Evolutionary conservation across 2,113 vertebrate genomes (phyloP), one percentile per base, ranked within the genome.

Genomic region (Saguinus imperator): DNA sequence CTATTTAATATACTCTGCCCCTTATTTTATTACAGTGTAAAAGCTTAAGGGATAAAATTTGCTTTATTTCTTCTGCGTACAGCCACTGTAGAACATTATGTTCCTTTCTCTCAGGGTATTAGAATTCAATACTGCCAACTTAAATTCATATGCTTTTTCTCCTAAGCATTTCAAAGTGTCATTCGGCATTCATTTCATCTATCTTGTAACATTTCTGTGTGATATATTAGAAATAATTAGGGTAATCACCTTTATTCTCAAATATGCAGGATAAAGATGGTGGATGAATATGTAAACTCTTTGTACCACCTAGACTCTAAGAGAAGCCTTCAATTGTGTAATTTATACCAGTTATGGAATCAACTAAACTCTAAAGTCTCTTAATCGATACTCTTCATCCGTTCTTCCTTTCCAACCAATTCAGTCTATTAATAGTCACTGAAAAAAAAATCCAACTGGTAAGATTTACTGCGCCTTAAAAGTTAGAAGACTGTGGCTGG

Each of bases 51-150:
- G 32, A 40, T 87, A 70, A 70, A 90, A 64, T 64, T 17, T 66
- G 50, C 45, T 80, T 87, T 52, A 66, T 66, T 95, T 88, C 57
- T 70, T 79, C 35, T 48, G 76, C 84, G 57, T 50, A 16, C n/a
- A 94, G 76, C 70, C 72, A 61, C 25, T 0, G 16, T 11, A 58
- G 76, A 68, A 52, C 48, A 43, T 27, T 84, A 29, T 43, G 40
- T 64, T 52, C 76, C 50, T 76, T 87, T 64, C 57, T 81, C 95
- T 57, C 27, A 18, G 40, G 37, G 52, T 27, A n/a, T 35, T 57
- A 61, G 79, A 95, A 94, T 89, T 93, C 91, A 87, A 57, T 64
- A 40, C 48, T 80, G 64, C 48, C n/a, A 70, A 68, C 57, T 68
- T 37, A 84, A 96, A 87, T 83, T 48, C 75, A 66, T 27, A n/a